Evolutionary conservation across 92 coral and sea anemone species (phyloP).

Genomic region (Phenganax subtilis): DNA sequence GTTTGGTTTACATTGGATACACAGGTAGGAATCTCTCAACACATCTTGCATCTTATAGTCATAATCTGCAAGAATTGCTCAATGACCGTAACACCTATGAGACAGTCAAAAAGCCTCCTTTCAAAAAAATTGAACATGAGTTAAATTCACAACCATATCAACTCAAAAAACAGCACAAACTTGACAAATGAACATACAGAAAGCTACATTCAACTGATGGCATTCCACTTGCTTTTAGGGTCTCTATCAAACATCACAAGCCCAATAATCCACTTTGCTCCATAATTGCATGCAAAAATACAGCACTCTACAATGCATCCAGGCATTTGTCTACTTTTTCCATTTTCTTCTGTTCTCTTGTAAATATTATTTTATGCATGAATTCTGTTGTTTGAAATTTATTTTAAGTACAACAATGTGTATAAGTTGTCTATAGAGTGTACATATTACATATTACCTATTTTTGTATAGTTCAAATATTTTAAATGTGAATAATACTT

Average conservation of each 20-base stretch:
- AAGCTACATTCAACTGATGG: not conserved
- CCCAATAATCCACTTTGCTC: not conserved
- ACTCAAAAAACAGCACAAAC: slow-evolving; percentile 36
- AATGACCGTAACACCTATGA: slow-evolving; percentile 38
- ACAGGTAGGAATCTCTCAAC: too few species aligned
- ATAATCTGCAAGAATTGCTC: slow-evolving; percentile 44
- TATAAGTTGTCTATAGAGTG: too few species aligned
- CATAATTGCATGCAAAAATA: too few species aligned
- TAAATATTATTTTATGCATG: too few species aligned
- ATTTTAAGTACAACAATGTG: too few species aligned
- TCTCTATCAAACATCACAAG: slow-evolving; percentile 46
- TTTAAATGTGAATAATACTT: not conserved
- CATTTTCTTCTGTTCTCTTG: too few species aligned
- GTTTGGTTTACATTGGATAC: too few species aligned
- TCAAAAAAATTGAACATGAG: not conserved
- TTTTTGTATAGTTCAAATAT: not conserved
- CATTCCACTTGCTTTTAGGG: not conserved
- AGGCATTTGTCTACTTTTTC: too few species aligned
- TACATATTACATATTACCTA: not conserved
- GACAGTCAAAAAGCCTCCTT: slow-evolving; percentile 24
- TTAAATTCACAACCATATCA: slow-evolving; percentile 36
- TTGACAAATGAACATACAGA: slow-evolving; percentile 46
- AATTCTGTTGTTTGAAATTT: too few species aligned
- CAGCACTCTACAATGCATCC: too few species aligned
- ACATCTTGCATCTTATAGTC: slow-evolving; percentile 16